A percentile compares a stretch with the other conserved stretches of the same genome.
phyloP scores from a whole-genome alignment of 1,140 invertebrate genomes.

The Manduca sexta region DNA sequence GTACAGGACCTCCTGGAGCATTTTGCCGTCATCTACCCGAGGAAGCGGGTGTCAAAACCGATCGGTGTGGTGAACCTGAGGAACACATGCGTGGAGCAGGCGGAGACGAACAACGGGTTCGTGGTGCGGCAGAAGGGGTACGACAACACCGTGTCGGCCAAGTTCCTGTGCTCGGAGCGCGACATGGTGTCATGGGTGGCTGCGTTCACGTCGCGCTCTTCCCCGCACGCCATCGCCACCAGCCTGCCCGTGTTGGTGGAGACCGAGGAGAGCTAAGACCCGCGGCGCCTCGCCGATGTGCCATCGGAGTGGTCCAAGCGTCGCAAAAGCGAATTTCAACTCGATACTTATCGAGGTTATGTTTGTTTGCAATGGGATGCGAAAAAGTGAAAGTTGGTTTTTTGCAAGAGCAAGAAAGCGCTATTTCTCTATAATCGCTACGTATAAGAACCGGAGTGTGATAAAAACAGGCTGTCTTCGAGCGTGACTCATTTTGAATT shows the following conservation, averaged over 20 bases:
- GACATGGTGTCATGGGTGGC: conserved; percentile 77
- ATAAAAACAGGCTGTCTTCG: conserved; percentile 10
- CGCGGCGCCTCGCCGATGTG: conserved; percentile 15
- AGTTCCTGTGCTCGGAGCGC: conserved; percentile 74
- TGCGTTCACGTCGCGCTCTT: conserved; percentile 74
- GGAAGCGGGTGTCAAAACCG: conserved; percentile 77
- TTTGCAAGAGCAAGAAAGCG: conserved; percentile 54
- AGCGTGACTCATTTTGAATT: conserved; percentile 15
- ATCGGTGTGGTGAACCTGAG: conserved; percentile 77
- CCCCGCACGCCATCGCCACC: conserved; percentile 64
- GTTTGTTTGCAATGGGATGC: conserved; percentile 63
- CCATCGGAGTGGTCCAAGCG: conserved; percentile 20
- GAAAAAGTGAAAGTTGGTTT: conserved; percentile 64
- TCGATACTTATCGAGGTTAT: conserved; percentile 43
- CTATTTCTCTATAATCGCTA: conserved; percentile 1
- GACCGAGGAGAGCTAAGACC: conserved; percentile 73
- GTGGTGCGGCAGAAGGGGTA: conserved; percentile 76
- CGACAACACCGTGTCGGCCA: conserved; percentile 76
- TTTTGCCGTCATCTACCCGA: conserved; percentile 79
- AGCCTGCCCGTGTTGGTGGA: conserved; percentile 78
- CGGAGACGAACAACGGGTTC: conserved; percentile 71
- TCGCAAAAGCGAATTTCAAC: conserved; percentile 23
- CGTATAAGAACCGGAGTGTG: conserved; percentile 7
- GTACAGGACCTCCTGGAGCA: conserved; percentile 79
- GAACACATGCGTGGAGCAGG: conserved; percentile 75